Base-by-base conservation (phyloP, 2,113 vertebrate genomes). In the Bubalus kerabau region DNA sequence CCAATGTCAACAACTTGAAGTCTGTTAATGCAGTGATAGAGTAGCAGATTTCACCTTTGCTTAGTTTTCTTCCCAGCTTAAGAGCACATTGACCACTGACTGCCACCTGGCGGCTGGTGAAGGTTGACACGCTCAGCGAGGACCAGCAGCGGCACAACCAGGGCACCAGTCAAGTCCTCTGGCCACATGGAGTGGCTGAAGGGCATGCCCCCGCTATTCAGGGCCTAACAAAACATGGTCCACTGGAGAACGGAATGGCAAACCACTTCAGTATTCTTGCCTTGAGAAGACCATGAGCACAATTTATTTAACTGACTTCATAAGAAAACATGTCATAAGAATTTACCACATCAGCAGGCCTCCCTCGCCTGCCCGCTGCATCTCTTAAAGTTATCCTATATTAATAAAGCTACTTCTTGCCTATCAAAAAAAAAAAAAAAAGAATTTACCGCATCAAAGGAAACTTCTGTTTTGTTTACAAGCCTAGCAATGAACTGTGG, bases 341-440 rank as follows among this genome's bases (percentile, higher is more conserved):
- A 93, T 87, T 48, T n/a, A 80, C 40, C 32, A 40, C 40, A 30
- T 46, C 28, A 52, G 57, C 89, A 84, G n/a, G 64, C 21, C 24
- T 6, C 21, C 67, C 36, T 74, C 2, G 0, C 67, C 36, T 74
- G 67, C 9, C 36, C 0, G 0, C 36, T 13, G 36, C 67, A 40
- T 6, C 36, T 74, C 36, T 74, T 74, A 74, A 36, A 74, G 40
- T 36, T 23, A 23, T 40, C 19, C 17, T 74, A 23, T 40, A 24
- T 74, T 40, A 40, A 74, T 74, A 36, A 74, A 40, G 40, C 67
- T 40, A 74, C 67, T 40, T 74, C 19, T 74, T 40, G 8, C n/a
- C 67, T 74, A 74, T 40, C 10, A 60, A 28, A 71, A 40, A 71
- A 71, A n/a, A 40, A 40, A 40, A 40, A 71, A 36, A 40, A 23